phyloP scores from a whole-genome alignment of 1,140 invertebrate genomes.

The Rhopalosiphum maidis region DNA sequence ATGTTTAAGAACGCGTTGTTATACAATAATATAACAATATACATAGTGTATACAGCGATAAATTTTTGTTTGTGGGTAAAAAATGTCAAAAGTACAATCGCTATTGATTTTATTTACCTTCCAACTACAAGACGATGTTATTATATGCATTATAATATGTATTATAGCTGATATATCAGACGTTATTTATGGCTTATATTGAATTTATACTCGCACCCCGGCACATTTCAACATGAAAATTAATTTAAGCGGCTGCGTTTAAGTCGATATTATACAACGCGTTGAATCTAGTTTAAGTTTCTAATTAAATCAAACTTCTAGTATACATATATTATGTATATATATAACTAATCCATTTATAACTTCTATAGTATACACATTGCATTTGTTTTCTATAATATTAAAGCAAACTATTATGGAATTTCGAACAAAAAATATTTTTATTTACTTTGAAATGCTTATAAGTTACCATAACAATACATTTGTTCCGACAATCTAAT shows the following conservation, averaged over 20 bases:
- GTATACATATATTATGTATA: not conserved
- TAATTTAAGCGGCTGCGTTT: not conserved
- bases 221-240: not conserved
- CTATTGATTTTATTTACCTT: slow-evolving; percentile 8
- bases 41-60: not conserved
- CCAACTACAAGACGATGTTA: not conserved
- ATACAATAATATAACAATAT: not conserved
- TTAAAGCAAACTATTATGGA: not conserved
- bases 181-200: slow-evolving; percentile 1
- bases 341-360: not conserved
- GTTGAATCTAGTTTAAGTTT: not conserved
- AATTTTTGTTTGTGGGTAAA: slow-evolving; percentile 31
- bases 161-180: not conserved
- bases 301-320: not conserved
- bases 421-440: not conserved
- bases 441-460: not conserved
- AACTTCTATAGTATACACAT: not conserved
- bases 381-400: not conserved
- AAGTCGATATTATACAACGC: not conserved
- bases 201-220: not conserved
- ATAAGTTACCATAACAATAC: not conserved
- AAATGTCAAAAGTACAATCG: slow-evolving; percentile 32
- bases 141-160: not conserved
- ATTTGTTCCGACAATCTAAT: not conserved
- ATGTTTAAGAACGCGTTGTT: not conserved